Evolutionary conservation across 2,888 invertebrate genomes (phyloP).

Genomic region (Epinotia ramella): DNA sequence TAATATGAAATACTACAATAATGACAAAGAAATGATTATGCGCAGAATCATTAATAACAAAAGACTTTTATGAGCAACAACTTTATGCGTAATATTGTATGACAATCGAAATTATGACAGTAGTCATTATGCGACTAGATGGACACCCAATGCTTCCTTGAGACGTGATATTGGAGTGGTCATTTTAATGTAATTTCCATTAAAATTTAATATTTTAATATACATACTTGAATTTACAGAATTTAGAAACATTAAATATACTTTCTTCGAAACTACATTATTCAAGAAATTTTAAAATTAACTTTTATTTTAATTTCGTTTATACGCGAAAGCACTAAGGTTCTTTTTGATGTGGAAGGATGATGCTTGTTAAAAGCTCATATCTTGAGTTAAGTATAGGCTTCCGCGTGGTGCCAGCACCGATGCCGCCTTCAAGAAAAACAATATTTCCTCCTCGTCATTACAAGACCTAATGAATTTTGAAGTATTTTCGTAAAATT

Average conservation of each 20-base stretch:
- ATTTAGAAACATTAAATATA: background rate
- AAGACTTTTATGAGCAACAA: too few relatives aligned
- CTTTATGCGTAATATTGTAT: too few relatives aligned
- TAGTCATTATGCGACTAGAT: too few relatives aligned
- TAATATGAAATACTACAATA: too few relatives aligned
- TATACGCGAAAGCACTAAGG: slow-evolving; percentile 49
- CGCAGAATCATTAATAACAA: too few relatives aligned
- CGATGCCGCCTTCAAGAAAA: slow-evolving; percentile 49
- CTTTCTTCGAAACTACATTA: slow-evolving; percentile 26
- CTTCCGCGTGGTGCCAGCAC: slow-evolving; percentile 57
- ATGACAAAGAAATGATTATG: too few relatives aligned
- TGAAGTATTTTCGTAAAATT: slow-evolving; percentile 42
- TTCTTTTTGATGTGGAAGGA: slow-evolving; percentile 53
- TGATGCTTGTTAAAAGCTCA: slow-evolving; percentile 69
- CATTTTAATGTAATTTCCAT: too few relatives aligned
- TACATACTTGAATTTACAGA: too few relatives aligned
- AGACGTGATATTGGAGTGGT: too few relatives aligned
- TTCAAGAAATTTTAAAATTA: slow-evolving; percentile 4
- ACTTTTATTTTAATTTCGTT: background rate
- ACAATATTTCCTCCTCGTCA: slow-evolving; percentile 49
- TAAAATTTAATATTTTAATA: too few relatives aligned
- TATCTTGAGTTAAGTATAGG: slow-evolving; percentile 69
- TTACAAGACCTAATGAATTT: slow-evolving; percentile 41
- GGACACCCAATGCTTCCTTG: too few relatives aligned
- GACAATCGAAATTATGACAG: too few relatives aligned